phyloP scores from a whole-genome alignment of 2,888 invertebrate genomes.

The Hetaerina titia region DNA sequence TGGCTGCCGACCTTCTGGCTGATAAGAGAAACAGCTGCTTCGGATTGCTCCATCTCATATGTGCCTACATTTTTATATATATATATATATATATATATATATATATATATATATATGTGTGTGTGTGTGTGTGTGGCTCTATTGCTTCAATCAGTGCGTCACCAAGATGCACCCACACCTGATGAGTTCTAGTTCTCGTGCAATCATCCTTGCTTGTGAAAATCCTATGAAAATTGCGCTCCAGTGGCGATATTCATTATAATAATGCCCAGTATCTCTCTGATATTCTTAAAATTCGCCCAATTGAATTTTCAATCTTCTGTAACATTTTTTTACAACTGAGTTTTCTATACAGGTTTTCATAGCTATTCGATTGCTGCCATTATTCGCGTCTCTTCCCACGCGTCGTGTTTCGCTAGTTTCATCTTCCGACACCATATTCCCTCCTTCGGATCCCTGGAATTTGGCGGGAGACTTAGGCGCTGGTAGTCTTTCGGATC shows the following conservation, averaged over 20 bases:
- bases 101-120: no score
- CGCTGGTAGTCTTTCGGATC: constrained; percentile 41
- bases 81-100: no score
- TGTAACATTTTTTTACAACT: background rate
- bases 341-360: background rate
- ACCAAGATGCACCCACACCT: no score
- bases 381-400: background rate
- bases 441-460: constrained; percentile 7
- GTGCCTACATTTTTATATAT: no score
- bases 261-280: background rate
- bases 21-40: no score
- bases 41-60: no score
- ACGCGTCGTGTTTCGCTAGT: background rate
- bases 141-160: no score
- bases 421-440: constrained; percentile 27
- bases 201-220: background rate
- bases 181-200: background rate
- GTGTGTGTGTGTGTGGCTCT: no score
- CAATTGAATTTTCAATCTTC: background rate
- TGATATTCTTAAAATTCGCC: background rate
- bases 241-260: background rate
- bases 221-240: background rate
- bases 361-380: background rate
- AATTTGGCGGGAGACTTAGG: constrained; percentile 44
- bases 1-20: no score